Percentiles rank a stretch among this genome's conserved stretches.
Evolutionary conservation across 2,888 invertebrate species (phyloP).

Genomic region (Ophion ellenae): DNA sequence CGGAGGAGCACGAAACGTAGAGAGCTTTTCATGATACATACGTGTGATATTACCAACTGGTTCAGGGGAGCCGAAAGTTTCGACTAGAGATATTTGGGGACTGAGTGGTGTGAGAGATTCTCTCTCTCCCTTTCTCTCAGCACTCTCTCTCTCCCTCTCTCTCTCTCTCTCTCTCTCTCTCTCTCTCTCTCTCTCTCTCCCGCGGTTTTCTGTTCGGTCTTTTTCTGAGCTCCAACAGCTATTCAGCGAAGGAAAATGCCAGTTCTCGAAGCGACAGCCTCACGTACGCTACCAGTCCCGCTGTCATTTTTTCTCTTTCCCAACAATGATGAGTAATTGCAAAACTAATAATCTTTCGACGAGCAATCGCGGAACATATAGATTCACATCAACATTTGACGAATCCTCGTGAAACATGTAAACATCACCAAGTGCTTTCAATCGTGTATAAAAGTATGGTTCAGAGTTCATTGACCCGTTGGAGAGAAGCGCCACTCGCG

Average conservation of each 20-base stretch:
- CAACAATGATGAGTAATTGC: neutral
- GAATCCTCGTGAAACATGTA: no score
- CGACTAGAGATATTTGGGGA: slow-evolving; percentile 47
- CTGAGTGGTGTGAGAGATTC: slow-evolving; percentile 10
- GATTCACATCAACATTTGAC: no score
- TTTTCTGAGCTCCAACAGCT: slow-evolving; percentile 17
- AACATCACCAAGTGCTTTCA: no score
- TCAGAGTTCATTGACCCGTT: no score
- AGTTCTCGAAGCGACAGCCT: slow-evolving; percentile 56
- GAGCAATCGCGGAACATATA: no score
- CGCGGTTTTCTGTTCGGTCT: neutral
- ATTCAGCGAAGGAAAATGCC: slow-evolving; percentile 42
- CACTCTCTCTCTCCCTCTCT: neutral
- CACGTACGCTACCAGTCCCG: slow-evolving; percentile 31
- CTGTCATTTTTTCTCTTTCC: neutral
- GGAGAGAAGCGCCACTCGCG: no score
- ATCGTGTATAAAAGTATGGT: no score
- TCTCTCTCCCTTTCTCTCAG: neutral
- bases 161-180: slow-evolving; percentile 7
- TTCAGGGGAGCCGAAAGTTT: slow-evolving; percentile 18
- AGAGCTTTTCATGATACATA: slow-evolving; percentile 2
- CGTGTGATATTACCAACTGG: slow-evolving; percentile 22
- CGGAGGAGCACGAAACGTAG: neutral
- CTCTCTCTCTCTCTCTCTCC: neutral
- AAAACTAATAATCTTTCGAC: neutral